These are phyloP conservation scores for Lepilemur ruficaudatus DNA, from an alignment of 2,797 vertebrate species.

Conservation along the genomic window DNA sequence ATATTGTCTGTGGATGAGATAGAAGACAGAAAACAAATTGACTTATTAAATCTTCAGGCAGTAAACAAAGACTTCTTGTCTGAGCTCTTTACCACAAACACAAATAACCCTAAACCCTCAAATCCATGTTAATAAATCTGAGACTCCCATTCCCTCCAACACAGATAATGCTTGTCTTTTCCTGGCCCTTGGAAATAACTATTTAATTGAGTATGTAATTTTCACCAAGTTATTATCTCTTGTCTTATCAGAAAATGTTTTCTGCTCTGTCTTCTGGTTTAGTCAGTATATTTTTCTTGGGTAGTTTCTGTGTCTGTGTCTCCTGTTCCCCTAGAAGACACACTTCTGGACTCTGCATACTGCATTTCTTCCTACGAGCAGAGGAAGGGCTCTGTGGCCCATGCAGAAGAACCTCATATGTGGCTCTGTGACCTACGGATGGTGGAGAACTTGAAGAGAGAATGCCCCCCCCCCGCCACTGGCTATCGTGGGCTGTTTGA, in stretches of 20 bases:
- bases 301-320: neutral
- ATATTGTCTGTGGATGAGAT: neutral
- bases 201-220: neutral
- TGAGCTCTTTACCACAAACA: conserved; percentile 29
- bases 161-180: neutral
- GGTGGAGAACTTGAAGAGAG: neutral
- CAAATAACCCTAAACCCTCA: conserved; percentile 45
- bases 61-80: conserved; percentile 50
- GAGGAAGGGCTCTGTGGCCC: neutral
- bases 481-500: neutral
- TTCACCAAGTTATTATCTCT: neutral
- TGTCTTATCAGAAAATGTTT: conserved; percentile 23
- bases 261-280: neutral
- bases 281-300: conserved; percentile 50
- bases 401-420: neutral
- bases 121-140: conserved; percentile 38
- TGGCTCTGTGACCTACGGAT: neutral
- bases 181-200: conserved; percentile 7
- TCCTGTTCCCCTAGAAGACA: neutral
- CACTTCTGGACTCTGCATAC: neutral
- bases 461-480: too few species aligned
- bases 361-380: neutral
- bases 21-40: conserved; percentile 29
- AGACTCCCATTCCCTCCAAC: neutral
- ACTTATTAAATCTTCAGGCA: conserved; percentile 45